phyloP scores from a whole-genome alignment of 2,888 invertebrate species.

The Schrankia costaestrigalis region DNA sequence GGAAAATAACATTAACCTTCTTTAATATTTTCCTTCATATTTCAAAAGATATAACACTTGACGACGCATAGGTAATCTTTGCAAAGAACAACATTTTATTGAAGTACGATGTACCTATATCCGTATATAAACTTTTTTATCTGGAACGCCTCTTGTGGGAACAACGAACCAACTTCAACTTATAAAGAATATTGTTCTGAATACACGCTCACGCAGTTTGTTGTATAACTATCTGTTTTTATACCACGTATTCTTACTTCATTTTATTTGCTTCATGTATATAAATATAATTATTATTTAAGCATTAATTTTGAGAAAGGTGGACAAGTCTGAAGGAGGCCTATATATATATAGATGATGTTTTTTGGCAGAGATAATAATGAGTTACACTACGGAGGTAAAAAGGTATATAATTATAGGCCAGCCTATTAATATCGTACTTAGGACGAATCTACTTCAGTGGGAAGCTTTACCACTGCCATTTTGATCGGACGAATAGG shows the following conservation, averaged over 20 bases:
- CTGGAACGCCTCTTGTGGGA: conserved; percentile 13
- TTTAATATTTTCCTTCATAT: conserved; percentile 3
- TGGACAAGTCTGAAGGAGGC: too few relatives aligned
- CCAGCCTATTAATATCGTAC: too few relatives aligned
- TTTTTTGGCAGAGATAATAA: too few relatives aligned
- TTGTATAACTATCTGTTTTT: conserved; percentile 23
- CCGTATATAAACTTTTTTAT: conserved; percentile 30
- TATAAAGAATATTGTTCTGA: conserved; percentile 18
- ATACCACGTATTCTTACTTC: conserved; percentile 11
- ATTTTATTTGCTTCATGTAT: neutral
- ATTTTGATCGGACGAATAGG: too few relatives aligned
- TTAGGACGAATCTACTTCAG: too few relatives aligned
- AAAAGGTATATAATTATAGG: too few relatives aligned
- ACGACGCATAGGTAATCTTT: conserved; percentile 1
- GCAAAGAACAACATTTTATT: conserved; percentile 9
- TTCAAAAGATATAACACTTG: conserved; percentile 1
- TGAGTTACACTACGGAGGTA: too few relatives aligned
- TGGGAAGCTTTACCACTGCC: too few relatives aligned
- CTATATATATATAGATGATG: too few relatives aligned
- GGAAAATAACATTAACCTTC: too few relatives aligned
- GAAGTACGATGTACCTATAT: conserved; percentile 5
- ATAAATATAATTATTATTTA: too few relatives aligned
- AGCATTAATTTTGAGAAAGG: too few relatives aligned
- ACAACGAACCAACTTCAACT: conserved; percentile 13
- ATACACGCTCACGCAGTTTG: conserved; percentile 24